Conservation (phyloP, 2,797 vertebrate species). For the Macropus fuliginosus region DNA sequence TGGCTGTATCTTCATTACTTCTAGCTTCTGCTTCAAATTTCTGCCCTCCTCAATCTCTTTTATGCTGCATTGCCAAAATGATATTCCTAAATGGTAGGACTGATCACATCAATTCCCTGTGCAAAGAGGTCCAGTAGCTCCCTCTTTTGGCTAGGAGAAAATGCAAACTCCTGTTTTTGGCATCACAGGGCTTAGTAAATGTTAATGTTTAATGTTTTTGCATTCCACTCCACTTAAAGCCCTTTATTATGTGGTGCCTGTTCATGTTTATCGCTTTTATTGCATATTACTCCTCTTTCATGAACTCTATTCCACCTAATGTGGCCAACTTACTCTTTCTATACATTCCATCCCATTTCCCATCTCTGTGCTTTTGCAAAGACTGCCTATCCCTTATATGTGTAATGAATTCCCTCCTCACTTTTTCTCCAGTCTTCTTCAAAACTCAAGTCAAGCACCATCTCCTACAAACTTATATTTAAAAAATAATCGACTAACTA, state of each 20-base stretch:
- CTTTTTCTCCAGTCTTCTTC: not conserved
- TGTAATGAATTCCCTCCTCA: not conserved
- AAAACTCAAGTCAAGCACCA: not conserved
- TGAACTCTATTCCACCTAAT: not conserved
- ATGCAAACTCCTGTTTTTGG: not conserved
- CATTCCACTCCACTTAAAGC: not conserved
- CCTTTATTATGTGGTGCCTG: not conserved
- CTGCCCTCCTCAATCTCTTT: not conserved
- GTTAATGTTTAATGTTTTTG: not conserved
- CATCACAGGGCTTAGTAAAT: not conserved
- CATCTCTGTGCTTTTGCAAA: not conserved
- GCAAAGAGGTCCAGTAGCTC: not conserved
- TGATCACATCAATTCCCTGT: not conserved
- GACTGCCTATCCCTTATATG: not conserved
- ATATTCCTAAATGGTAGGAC: not conserved
- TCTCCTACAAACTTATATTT: not conserved
- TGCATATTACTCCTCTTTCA: not conserved
- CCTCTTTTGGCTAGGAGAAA: not conserved
- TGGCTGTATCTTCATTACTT: not conserved
- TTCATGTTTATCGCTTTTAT: not conserved
- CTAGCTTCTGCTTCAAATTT: not conserved
- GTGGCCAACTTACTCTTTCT: not conserved
- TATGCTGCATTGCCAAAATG: not conserved
- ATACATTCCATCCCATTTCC: not conserved
- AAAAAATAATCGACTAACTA: not conserved